phyloP scores from a whole-genome alignment of 2,113 vertebrate species.

The Pelusios castaneus region DNA sequence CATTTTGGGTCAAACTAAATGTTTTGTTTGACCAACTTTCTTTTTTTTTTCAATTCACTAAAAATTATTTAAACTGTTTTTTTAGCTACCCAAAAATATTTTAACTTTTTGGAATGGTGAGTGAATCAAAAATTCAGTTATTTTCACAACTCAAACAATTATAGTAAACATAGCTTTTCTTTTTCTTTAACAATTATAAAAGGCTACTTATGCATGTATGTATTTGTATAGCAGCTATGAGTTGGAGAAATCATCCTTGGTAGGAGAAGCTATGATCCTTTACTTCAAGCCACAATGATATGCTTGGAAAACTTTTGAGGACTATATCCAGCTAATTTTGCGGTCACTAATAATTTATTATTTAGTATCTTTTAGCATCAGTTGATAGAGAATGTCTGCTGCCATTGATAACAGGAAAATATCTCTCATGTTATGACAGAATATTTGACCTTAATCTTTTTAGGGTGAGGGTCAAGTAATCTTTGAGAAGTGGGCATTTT shows the following conservation, averaged over 20 bases:
- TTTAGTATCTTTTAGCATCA: neutral
- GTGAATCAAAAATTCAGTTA: neutral
- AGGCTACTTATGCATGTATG: neutral
- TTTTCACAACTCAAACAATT: neutral
- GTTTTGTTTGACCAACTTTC: neutral
- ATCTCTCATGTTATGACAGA: neutral
- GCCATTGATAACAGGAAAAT: neutral
- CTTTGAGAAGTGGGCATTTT: slow-evolving; percentile 31
- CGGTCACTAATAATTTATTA: neutral
- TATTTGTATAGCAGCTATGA: neutral
- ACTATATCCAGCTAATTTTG: neutral
- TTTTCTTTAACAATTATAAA: neutral
- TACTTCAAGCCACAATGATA: neutral
- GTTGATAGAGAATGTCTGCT: neutral
- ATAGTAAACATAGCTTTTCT: neutral
- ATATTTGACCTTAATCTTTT: slow-evolving; percentile 35
- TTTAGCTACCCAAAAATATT: neutral
- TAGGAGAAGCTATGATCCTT: neutral
- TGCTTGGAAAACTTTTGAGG: neutral
- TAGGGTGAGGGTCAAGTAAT: neutral
- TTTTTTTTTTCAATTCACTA: neutral
- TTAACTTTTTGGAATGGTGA: neutral
- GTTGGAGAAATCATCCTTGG: neutral
- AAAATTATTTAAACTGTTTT: neutral
- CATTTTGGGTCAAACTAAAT: neutral